A percentile compares a stretch with the other conserved stretches of the same genome.
phyloP scores from a whole-genome alignment of 1,140 invertebrate genomes.

The Scylla paramamosain region DNA sequence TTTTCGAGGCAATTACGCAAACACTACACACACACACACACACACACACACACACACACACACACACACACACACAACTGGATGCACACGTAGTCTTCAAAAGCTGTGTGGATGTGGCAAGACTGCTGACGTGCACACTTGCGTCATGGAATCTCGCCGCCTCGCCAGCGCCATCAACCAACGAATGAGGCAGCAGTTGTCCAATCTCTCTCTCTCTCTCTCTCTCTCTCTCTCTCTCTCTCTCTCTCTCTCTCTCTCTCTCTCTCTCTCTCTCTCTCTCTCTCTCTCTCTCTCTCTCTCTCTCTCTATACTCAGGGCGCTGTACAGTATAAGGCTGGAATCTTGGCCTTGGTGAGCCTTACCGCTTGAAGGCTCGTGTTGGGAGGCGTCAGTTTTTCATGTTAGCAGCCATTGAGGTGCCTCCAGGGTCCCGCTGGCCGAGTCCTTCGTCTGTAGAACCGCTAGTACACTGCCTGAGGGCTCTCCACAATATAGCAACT shows the following conservation, averaged over 20 bases:
- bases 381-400: no score
- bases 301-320: background rate
- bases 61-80: slow-evolving; percentile 25
- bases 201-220: background rate
- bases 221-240: slow-evolving; percentile 4
- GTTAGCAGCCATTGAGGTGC: no score
- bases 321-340: no score
- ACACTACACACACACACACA: background rate
- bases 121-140: background rate
- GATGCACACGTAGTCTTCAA: no score
- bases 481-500: no score
- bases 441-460: no score
- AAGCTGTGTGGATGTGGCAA: no score
- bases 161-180: background rate
- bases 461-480: no score
- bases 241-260: background rate
- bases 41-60: slow-evolving; percentile 37
- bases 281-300: slow-evolving; percentile 34
- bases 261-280: slow-evolving; percentile 40
- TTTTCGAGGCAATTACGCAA: no score
- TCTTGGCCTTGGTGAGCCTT: no score
- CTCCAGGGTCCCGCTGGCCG: no score
- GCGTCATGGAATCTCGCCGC: slow-evolving; percentile 16
- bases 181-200: background rate
- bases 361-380: no score